Conservation (phyloP, 1,140 invertebrate genomes). For the Phortica variegata region DNA sequence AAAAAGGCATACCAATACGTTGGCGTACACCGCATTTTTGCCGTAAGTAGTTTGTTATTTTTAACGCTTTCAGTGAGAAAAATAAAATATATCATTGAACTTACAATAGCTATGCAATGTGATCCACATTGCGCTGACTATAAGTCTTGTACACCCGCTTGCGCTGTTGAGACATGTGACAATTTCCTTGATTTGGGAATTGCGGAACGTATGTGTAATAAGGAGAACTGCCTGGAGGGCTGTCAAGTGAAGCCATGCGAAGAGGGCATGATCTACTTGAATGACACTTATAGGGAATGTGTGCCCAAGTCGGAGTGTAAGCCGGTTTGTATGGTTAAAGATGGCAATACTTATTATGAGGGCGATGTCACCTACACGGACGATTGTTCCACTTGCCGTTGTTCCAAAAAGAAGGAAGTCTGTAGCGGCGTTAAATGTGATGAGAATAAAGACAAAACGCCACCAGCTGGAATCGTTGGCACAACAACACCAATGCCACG, state of each 20-base stretch:
- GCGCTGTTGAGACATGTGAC: slow-evolving; percentile 80
- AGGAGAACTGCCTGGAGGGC: slow-evolving; percentile 78
- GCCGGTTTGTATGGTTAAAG: slow-evolving; percentile 66
- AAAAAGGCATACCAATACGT: slow-evolving; percentile 68
- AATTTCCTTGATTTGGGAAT: slow-evolving; percentile 68
- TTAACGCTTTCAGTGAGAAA: no score
- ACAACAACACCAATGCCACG: slow-evolving; percentile 21
- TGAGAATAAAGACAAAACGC: slow-evolving; percentile 27
- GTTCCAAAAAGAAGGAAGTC: slow-evolving; percentile 64
- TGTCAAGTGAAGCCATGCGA: slow-evolving; percentile 67
- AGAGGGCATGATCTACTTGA: slow-evolving; percentile 69
- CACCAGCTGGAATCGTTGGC: slow-evolving; percentile 12
- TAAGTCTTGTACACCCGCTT: slow-evolving; percentile 77
- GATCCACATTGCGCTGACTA: slow-evolving; percentile 76
- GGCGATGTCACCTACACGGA: slow-evolving; percentile 75
- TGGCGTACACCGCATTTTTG: slow-evolving; percentile 82
- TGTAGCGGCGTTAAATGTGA: slow-evolving; percentile 71
- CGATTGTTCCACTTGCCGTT: slow-evolving; percentile 75
- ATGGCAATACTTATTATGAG: slow-evolving; percentile 70
- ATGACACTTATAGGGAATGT: slow-evolving; percentile 69
- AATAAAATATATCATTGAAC: background rate
- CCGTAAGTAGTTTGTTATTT: slow-evolving; percentile 63
- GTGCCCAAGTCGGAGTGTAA: slow-evolving; percentile 71
- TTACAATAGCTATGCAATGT: slow-evolving; percentile 76
- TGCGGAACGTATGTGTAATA: slow-evolving; percentile 64